A percentile compares a stretch with the other conserved stretches of the same genome.
Evolutionary conservation across 1,140 invertebrate genomes (phyloP).

Genomic region (Aphis gossypii): DNA sequence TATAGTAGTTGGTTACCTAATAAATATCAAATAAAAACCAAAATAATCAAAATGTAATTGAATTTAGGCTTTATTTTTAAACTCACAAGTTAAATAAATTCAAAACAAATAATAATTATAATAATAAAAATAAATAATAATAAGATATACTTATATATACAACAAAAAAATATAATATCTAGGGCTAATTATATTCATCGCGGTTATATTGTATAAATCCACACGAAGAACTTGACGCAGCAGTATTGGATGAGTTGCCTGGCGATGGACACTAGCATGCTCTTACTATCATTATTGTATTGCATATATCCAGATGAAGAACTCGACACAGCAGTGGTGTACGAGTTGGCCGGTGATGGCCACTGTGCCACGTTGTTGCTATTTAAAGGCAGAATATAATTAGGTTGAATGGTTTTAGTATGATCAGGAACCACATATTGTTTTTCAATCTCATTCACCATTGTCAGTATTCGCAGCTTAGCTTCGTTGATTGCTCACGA

Average conservation of each 20-base stretch:
- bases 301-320: too few relatives aligned
- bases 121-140: too few relatives aligned
- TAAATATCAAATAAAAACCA: too few relatives aligned
- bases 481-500: neutral
- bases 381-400: neutral
- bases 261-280: neutral
- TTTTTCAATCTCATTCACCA: neutral
- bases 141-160: too few relatives aligned
- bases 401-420: neutral
- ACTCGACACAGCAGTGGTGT: neutral
- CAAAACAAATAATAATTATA: too few relatives aligned
- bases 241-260: neutral
- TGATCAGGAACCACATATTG: neutral
- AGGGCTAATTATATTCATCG: too few relatives aligned
- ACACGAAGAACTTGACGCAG: neutral
- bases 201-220: too few relatives aligned
- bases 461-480: neutral
- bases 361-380: neutral
- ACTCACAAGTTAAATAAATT: too few relatives aligned
- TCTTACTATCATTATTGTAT: neutral
- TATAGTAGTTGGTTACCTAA: too few relatives aligned
- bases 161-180: too few relatives aligned
- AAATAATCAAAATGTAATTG: too few relatives aligned
- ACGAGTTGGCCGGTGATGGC: neutral
- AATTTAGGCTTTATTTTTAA: too few relatives aligned